Evolutionary conservation across 2,797 vertebrate species (phyloP).

Genomic region (Anguilla marmorata): DNA sequence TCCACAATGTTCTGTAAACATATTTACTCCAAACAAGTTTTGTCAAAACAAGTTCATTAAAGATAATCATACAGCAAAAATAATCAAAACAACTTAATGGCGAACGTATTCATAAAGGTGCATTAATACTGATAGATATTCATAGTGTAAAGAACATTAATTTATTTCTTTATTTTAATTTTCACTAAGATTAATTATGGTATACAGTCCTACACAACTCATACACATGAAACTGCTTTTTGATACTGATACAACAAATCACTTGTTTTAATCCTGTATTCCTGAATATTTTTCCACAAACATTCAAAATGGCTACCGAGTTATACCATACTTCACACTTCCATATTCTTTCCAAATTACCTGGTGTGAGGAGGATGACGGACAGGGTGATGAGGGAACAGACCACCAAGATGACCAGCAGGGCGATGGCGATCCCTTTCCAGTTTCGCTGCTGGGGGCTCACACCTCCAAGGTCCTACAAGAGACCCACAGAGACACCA

Average conservation of each 20-base stretch:
- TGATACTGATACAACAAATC: too few relatives aligned
- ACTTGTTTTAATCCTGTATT: too few relatives aligned
- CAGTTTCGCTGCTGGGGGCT: conserved; percentile 96
- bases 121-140: too few relatives aligned
- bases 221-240: too few relatives aligned
- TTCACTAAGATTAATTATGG: background rate
- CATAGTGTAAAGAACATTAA: background rate
- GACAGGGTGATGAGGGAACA: conserved; percentile 98
- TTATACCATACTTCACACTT: background rate
- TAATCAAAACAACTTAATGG: too few relatives aligned
- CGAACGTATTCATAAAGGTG: too few relatives aligned
- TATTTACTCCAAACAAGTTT: too few relatives aligned
- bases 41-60: too few relatives aligned
- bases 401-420: conserved; percentile 95
- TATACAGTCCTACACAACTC: background rate
- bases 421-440: conserved; percentile 96
- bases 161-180: too few relatives aligned
- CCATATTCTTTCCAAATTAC: conserved; percentile 59
- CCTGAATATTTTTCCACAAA: too few relatives aligned
- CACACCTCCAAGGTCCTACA: conserved; percentile 76
- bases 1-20: too few relatives aligned
- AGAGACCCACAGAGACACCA: conserved; percentile 19
- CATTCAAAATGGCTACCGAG: background rate
- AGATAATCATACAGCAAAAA: too few relatives aligned
- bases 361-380: conserved; percentile 95